These are phyloP conservation scores for Apeira syringaria DNA, from an alignment of 2,888 invertebrate genomes.

Conservation along the genomic window DNA sequence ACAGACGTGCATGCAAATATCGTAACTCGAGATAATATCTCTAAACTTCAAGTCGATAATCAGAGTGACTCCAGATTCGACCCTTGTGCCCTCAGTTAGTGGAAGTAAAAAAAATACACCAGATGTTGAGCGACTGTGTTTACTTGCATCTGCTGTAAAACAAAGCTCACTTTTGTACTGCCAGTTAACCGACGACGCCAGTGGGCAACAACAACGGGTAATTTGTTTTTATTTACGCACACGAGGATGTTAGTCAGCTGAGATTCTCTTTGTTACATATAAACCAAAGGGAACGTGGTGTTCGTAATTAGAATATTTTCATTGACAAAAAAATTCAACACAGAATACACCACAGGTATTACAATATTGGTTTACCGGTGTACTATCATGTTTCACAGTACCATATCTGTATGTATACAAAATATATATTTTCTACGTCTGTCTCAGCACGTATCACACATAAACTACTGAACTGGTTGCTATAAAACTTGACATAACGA, in stretches of 20 bases:
- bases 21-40: too few species aligned
- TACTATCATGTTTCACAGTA: too few species aligned
- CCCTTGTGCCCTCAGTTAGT: slow-evolving; percentile 37
- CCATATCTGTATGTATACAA: too few species aligned
- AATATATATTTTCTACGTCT: too few species aligned
- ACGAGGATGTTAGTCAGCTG: slow-evolving; percentile 9
- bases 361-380: too few species aligned
- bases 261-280: slow-evolving; percentile 7
- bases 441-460: too few species aligned
- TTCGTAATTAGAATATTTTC: too few species aligned
- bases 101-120: slow-evolving; percentile 73
- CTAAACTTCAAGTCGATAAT: neutral
- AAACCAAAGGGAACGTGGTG: neutral
- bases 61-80: slow-evolving; percentile 36
- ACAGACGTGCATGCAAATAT: too few species aligned
- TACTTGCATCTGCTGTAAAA: slow-evolving; percentile 76
- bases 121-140: slow-evolving; percentile 74
- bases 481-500: too few species aligned
- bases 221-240: slow-evolving; percentile 30
- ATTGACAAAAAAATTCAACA: too few species aligned
- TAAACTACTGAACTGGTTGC: too few species aligned
- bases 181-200: slow-evolving; percentile 54
- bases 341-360: too few species aligned
- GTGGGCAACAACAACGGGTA: slow-evolving; percentile 27
- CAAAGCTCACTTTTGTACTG: slow-evolving; percentile 67